phyloP scores from a whole-genome alignment of 2,888 invertebrate genomes.

The Diaphora mendica region DNA sequence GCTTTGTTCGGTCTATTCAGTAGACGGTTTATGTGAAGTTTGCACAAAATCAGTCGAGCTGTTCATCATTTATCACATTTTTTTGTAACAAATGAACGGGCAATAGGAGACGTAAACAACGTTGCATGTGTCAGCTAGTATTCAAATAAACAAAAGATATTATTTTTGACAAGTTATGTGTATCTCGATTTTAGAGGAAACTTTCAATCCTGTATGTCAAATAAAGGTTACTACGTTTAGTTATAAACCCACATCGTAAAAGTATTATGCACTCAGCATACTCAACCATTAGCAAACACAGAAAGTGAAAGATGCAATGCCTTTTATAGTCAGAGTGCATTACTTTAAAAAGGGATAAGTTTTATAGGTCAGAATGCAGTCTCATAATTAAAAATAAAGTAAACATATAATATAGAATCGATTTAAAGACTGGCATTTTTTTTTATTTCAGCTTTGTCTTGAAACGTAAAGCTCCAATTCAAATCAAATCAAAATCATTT shows the following conservation, averaged over 20 bases:
- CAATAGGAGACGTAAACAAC: too few species aligned
- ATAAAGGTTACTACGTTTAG: conserved; percentile 24
- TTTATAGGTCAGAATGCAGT: conserved; percentile 43
- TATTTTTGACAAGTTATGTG: conserved; percentile 30
- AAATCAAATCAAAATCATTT: too few species aligned
- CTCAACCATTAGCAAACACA: conserved; percentile 45
- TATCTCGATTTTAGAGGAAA: conserved; percentile 26
- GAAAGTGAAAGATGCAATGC: conserved; percentile 59
- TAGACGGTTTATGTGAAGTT: too few species aligned
- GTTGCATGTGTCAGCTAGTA: too few species aligned
- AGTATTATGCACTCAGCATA: conserved; percentile 9
- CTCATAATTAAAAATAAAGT: background rate
- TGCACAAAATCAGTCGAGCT: too few species aligned
- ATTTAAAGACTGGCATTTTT: too few species aligned
- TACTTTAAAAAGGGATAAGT: conserved; percentile 33
- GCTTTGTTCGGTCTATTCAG: too few species aligned
- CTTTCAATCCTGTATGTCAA: conserved; percentile 23
- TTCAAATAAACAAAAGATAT: conserved; percentile 20
- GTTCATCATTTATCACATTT: too few species aligned
- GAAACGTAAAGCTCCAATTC: too few species aligned
- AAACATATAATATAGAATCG: too few species aligned
- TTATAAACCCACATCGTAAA: conserved; percentile 45
- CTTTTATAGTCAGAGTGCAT: conserved; percentile 45
- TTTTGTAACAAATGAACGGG: too few species aligned
- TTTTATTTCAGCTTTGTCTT: too few species aligned